Evolutionary conservation across 2,113 vertebrate genomes (phyloP).

Genomic region (Oreocharis arfaki): DNA sequence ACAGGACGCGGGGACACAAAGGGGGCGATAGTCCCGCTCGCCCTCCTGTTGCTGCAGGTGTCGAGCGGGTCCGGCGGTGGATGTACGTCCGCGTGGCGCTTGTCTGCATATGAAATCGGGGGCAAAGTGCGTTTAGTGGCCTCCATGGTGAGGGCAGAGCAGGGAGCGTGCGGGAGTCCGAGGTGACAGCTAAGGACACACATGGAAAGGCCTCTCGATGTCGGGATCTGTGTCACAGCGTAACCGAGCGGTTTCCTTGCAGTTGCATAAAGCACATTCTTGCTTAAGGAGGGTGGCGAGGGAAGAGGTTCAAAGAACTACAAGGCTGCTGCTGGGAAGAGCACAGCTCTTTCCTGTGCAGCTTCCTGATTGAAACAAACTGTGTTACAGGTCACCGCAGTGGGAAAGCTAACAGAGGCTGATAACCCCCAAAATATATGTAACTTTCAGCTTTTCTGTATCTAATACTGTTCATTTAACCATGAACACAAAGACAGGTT

Average conservation of each 20-base stretch:
- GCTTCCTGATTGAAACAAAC: background rate
- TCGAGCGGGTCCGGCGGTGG: fast-evolving
- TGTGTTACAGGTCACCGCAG: background rate
- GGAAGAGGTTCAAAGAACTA: background rate
- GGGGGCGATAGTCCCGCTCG: fast-evolving
- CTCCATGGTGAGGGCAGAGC: background rate
- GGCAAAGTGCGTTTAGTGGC: background rate
- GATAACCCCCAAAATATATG: background rate
- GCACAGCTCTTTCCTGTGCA: background rate
- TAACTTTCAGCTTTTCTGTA: background rate
- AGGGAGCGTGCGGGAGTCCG: background rate
- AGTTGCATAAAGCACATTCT: background rate
- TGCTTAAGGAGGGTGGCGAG: background rate
- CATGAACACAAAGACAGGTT: background rate
- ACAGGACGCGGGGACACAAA: background rate
- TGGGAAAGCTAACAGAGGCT: background rate
- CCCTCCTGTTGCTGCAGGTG: too few relatives aligned
- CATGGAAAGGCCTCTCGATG: background rate
- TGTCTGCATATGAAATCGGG: background rate
- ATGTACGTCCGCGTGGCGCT: background rate
- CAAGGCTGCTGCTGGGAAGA: background rate
- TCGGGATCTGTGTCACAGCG: background rate
- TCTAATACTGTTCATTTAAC: background rate
- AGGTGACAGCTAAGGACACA: background rate
- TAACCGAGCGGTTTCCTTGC: background rate